Conservation (phyloP, 1,140 invertebrate species). For the Drosophila rhopaloa region DNA sequence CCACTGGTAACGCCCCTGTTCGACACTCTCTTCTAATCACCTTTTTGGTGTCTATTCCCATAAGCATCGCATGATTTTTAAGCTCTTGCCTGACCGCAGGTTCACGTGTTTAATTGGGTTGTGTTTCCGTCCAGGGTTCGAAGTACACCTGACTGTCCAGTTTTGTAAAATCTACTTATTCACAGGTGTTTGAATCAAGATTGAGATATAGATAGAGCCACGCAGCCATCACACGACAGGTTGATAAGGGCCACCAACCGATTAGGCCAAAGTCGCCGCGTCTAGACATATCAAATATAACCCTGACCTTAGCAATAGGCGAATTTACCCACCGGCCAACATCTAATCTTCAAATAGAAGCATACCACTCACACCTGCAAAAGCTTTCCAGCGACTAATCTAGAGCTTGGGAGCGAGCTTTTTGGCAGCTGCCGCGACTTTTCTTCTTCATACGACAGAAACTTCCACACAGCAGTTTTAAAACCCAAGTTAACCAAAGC, state of each 20-base stretch:
- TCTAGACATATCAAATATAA: conserved; percentile 26
- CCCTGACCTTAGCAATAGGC: conserved; percentile 53
- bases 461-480: conserved; percentile 37
- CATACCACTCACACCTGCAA: conserved; percentile 31
- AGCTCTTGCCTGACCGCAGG: conserved; percentile 24
- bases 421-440: conserved; percentile 14
- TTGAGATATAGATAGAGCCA: conserved; percentile 3
- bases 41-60: conserved; percentile 8
- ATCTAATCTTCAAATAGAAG: conserved; percentile 24
- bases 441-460: conserved; percentile 27
- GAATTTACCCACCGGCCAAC: conserved; percentile 18
- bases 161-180: conserved; percentile 6
- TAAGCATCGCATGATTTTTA: conserved; percentile 42
- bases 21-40: conserved; percentile 19
- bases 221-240: conserved; percentile 7
- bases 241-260: conserved; percentile 1
- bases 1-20: conserved; percentile 6
- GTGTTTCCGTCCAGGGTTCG: conserved; percentile 1
- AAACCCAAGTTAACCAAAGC: conserved; percentile 32
- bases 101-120: conserved; percentile 36
- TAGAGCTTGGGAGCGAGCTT: conserved; percentile 22
- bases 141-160: conserved; percentile 5
- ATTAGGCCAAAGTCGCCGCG: conserved; percentile 20
- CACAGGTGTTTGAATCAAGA: conserved; percentile 20
- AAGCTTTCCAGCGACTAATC: conserved; percentile 6